Conservation (phyloP, 1,140 invertebrate species). For the Drosophila equinoxialis region DNA sequence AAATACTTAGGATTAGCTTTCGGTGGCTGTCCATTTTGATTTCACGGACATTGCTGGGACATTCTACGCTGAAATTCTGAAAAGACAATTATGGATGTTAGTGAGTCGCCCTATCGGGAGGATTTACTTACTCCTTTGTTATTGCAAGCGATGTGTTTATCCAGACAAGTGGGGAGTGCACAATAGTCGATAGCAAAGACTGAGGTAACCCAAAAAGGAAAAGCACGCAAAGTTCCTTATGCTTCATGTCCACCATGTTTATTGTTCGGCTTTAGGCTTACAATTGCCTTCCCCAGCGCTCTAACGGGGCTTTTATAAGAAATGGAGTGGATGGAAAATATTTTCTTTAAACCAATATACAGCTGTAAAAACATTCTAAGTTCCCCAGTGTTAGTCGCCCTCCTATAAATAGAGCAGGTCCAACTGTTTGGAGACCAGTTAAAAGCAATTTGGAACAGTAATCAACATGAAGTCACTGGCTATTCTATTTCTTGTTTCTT, state of each 20-base stretch:
- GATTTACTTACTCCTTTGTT: constrained; percentile 59
- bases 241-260: constrained; percentile 21
- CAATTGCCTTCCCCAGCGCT: neutral
- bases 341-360: constrained; percentile 8
- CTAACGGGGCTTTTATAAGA: neutral
- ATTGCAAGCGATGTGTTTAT: constrained; percentile 70
- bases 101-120: no score
- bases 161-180: constrained; percentile 63
- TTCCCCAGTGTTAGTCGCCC: neutral
- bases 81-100: no score
- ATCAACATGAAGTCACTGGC: neutral
- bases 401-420: constrained; percentile 10
- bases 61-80: constrained; percentile 59
- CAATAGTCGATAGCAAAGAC: constrained; percentile 51
- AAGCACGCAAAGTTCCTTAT: neutral
- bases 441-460: neutral
- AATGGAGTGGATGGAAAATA: neutral
- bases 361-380: constrained; percentile 14
- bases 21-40: constrained; percentile 43
- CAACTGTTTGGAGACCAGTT: neutral
- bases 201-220: neutral
- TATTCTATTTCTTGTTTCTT: neutral
- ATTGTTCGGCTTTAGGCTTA: neutral
- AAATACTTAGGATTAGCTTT: constrained; percentile 55
- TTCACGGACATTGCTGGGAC: constrained; percentile 53